Conservation (phyloP, 2,113 vertebrate genomes). For the Desmodus rotundus region DNA sequence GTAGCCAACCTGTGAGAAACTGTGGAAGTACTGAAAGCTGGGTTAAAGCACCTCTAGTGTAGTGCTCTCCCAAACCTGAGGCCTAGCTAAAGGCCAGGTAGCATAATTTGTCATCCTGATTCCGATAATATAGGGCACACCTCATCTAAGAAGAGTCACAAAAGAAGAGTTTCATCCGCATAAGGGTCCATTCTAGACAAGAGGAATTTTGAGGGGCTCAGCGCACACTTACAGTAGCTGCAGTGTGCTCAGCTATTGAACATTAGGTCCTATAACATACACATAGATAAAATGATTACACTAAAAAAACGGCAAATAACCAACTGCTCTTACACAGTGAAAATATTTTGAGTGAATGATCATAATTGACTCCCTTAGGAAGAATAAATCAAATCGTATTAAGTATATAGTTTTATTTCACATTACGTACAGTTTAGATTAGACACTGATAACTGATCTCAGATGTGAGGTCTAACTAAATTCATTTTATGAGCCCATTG, state of each 20-base stretch:
- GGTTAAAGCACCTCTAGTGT: not conserved
- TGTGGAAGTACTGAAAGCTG: not conserved
- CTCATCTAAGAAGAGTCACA: not conserved
- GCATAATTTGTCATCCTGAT: not conserved
- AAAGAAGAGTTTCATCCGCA: not conserved
- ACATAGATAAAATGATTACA: not conserved
- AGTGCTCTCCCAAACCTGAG: not conserved
- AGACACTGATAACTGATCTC: not conserved
- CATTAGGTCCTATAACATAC: not conserved
- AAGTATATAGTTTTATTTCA: not conserved
- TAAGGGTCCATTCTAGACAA: not conserved
- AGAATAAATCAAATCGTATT: not conserved
- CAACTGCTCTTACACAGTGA: not conserved
- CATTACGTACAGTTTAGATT: not conserved
- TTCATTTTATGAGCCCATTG: not conserved
- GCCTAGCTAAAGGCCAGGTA: not conserved
- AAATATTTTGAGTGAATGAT: constrained; percentile 4
- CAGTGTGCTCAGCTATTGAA: not conserved
- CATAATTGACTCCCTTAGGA: not conserved
- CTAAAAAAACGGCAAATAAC: not conserved
- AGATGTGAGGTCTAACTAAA: not conserved
- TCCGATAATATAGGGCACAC: not conserved
- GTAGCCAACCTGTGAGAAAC: not conserved
- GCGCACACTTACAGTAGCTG: not conserved
- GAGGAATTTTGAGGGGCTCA: not conserved